Base-by-base conservation (phyloP, 2,888 invertebrate species). In the Scaptomyza reducta region DNA sequence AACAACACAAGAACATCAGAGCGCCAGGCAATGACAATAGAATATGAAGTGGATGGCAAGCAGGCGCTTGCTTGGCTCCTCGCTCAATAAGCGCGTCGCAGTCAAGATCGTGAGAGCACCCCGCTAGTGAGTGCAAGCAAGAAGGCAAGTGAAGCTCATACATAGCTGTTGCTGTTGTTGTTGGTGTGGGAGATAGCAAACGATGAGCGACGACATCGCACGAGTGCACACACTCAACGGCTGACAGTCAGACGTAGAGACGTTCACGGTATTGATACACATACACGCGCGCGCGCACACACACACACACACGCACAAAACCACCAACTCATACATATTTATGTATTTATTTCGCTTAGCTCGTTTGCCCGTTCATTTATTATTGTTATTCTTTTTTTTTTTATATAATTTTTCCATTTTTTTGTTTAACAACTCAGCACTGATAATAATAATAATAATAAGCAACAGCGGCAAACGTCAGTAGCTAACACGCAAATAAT, bases 21-120 rank as follows among this genome's bases (percentile, higher is more conserved):
- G 57, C 54, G 57, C 6, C 74, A 70, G 65, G 70, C 79, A 77
- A 76, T 81, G 86, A 87, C 86, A 83, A 83, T 82, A 87, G 83
- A 87, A 82, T 87, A 87, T 87, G 81, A 81, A 81, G 87, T 87
- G 81, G 53, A 55, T 56, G 51, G 56, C 51, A 50, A 35, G 35
- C 49, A 67, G 53, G 44, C 70, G 40, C 57, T 54, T 53, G 49
- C 59, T 59, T 49, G 46, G 57, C 57, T 72, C 63, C 75, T 74
- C 70, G 55, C 70, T 69, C 71, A 74, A 69, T 55, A 74, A 63
- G 58, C 69, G 70, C 69, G 54, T 14, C 62, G 66, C 51, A 42
- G 40, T 66, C 58, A 66, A 67, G 67, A 67, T 58, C 66, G 70
- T 59, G 69, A 67, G 65, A 65, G 67, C n/a, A 9, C 5, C 10